A percentile compares a stretch with the other conserved stretches of the same genome.
These are phyloP conservation scores for Pygocentrus nattereri DNA, from an alignment of 2,797 vertebrate genomes.

Conservation along the genomic window DNA sequence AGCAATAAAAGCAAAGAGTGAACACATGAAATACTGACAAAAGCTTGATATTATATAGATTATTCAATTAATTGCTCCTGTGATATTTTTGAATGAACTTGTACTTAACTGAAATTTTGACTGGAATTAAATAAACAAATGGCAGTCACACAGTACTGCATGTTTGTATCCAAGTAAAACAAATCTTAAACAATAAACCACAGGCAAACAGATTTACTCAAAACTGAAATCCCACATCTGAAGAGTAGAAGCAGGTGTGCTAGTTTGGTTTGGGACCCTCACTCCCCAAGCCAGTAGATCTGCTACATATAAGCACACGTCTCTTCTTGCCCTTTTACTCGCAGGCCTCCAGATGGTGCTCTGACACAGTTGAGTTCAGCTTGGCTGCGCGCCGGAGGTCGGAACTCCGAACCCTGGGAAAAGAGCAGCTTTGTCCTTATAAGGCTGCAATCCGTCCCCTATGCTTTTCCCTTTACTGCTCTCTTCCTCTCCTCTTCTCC, in stretches of 20 bases:
- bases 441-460: slow-evolving; percentile 85
- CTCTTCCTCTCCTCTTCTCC: slow-evolving; percentile 71
- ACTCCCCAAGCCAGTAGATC: background rate
- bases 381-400: slow-evolving; percentile 76
- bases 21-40: too few species aligned
- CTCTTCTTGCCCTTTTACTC: slow-evolving; percentile 13
- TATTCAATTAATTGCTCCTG: too few species aligned
- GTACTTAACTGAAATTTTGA: too few species aligned
- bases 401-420: slow-evolving; percentile 83
- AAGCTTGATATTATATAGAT: too few species aligned
- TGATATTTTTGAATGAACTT: too few species aligned
- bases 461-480: slow-evolving; percentile 79
- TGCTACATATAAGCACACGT: background rate
- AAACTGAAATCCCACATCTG: background rate
- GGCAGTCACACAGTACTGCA: too few species aligned
- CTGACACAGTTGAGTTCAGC: slow-evolving; percentile 56
- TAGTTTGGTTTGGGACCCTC: background rate
- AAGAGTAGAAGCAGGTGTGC: background rate
- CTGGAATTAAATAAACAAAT: too few species aligned
- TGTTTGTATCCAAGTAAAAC: too few species aligned
- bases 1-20: too few species aligned
- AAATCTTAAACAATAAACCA: too few species aligned
- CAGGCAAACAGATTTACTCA: too few species aligned
- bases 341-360: slow-evolving; percentile 70
- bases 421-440: slow-evolving; percentile 84